Evolutionary conservation across 2,797 vertebrate species (phyloP).

Genomic region (Myotis daubentonii): DNA sequence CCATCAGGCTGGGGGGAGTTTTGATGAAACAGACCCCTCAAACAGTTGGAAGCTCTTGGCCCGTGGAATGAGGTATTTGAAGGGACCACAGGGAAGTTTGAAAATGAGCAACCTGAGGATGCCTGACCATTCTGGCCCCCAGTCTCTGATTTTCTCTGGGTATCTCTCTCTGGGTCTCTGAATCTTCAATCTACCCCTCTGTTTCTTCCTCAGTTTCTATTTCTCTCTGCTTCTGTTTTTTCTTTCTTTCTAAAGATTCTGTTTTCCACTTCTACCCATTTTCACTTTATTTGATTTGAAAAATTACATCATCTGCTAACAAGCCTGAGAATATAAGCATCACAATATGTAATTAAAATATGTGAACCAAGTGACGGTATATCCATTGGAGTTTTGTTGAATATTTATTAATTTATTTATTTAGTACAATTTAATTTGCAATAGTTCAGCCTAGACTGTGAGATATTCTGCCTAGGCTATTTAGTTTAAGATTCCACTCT

Average conservation of each 20-base stretch:
- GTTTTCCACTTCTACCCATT: slow-evolving; percentile 37
- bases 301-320: slow-evolving; percentile 27
- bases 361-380: slow-evolving; percentile 18
- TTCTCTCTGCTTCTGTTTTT: not conserved
- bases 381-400: slow-evolving; percentile 45
- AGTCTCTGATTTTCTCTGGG: not conserved
- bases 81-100: not conserved
- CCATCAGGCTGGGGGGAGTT: not conserved
- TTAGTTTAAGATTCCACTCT: not conserved
- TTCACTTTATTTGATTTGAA: slow-evolving; percentile 40
- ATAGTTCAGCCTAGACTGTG: not conserved
- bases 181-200: not conserved
- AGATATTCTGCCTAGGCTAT: not conserved
- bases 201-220: not conserved
- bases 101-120: not conserved
- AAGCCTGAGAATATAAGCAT: slow-evolving; percentile 29
- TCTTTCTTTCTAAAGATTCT: not conserved
- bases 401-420: slow-evolving; percentile 44
- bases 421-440: slow-evolving; percentile 45
- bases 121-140: not conserved
- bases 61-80: not conserved
- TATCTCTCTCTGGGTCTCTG: not conserved
- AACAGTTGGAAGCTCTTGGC: not conserved
- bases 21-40: not conserved
- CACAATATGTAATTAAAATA: slow-evolving; percentile 65